These are phyloP conservation scores for Lochmaea capreae DNA, from an alignment of 2,888 invertebrate genomes.

Conservation along the genomic window DNA sequence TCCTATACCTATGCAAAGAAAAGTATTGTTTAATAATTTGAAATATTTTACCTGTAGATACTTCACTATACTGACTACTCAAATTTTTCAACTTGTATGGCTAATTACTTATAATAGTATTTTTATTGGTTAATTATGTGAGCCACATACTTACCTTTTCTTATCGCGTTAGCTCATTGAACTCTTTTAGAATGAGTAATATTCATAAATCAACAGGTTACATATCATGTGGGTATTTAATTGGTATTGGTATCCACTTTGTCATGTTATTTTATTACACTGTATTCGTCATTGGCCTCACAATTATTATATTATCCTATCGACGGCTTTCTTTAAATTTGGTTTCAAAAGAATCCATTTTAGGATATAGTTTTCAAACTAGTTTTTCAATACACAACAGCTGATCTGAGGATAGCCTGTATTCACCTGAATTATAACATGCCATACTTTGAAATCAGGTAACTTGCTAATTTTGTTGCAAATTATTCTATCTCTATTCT, in stretches of 20 bases:
- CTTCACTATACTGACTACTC: not conserved
- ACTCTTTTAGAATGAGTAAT: not conserved
- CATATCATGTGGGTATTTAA: not conserved
- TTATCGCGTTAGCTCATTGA: conserved; percentile 2
- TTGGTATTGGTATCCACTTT: not conserved
- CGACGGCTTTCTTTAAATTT: not conserved
- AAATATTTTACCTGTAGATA: not conserved
- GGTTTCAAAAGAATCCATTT: not conserved
- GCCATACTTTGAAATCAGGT: not conserved
- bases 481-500: not conserved
- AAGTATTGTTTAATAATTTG: not conserved
- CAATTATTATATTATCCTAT: not conserved
- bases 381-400: not conserved
- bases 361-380: not conserved
- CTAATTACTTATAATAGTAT: not conserved
- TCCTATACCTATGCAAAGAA: no score
- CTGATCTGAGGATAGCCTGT: not conserved
- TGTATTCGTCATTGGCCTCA: not conserved
- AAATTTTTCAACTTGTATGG: not conserved
- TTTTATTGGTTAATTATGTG: not conserved
- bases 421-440: not conserved
- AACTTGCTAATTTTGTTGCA: not conserved
- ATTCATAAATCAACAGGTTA: conserved; percentile 1
- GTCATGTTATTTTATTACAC: not conserved
- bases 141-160: not conserved